Evolutionary conservation across 2,888 invertebrate species (phyloP).

Genomic region (Clivina fossor): DNA sequence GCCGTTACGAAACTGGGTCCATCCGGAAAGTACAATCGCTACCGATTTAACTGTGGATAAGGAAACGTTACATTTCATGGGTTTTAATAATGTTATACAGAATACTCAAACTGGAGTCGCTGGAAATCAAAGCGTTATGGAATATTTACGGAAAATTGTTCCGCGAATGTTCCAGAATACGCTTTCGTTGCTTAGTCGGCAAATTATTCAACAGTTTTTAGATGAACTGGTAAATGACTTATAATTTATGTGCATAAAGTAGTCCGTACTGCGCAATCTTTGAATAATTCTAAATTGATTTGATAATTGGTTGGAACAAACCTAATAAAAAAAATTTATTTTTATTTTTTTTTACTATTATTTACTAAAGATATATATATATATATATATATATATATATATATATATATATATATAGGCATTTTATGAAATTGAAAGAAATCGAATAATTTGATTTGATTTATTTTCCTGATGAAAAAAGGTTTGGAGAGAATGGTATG

Average conservation of each 20-base stretch:
- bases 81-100: slow-evolving; percentile 75
- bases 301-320: too few species aligned
- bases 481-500: slow-evolving; percentile 85
- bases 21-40: slow-evolving; percentile 72
- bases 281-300: too few species aligned
- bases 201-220: slow-evolving; percentile 87
- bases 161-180: slow-evolving; percentile 92
- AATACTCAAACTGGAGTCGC: slow-evolving; percentile 54
- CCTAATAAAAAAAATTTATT: too few species aligned
- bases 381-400: too few species aligned
- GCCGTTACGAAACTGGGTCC: slow-evolving; percentile 77
- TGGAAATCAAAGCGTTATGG: slow-evolving; percentile 68
- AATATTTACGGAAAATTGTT: slow-evolving; percentile 80
- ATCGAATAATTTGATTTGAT: too few species aligned
- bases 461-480: too few species aligned
- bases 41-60: slow-evolving; percentile 86
- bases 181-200: slow-evolving; percentile 74
- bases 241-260: too few species aligned
- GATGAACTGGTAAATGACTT: slow-evolving; percentile 73
- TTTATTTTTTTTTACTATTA: too few species aligned
- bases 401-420: too few species aligned
- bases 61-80: slow-evolving; percentile 73
- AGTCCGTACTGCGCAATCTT: too few species aligned
- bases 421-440: too few species aligned
- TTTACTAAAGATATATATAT: too few species aligned